phyloP scores from a whole-genome alignment of 2,113 vertebrate species.

The Rhynchomys soricoides region DNA sequence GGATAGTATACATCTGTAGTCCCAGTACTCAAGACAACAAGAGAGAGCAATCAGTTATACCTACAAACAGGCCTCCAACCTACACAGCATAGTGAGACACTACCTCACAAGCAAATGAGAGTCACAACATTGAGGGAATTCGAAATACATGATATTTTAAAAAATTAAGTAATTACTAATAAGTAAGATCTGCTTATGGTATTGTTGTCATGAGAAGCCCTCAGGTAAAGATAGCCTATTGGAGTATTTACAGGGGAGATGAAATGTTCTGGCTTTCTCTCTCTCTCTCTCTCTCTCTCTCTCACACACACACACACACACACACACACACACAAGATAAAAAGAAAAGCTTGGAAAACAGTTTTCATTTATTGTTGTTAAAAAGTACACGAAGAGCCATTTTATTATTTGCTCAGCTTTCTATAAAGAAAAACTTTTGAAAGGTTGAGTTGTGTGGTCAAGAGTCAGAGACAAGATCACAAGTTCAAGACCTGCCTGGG shows the following conservation, averaged over 20 bases:
- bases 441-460: neutral
- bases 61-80: neutral
- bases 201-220: neutral
- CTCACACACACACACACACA: neutral
- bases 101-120: neutral
- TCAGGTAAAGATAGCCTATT: slow-evolving; percentile 6
- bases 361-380: slow-evolving; percentile 12
- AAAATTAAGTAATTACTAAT: slow-evolving; percentile 21
- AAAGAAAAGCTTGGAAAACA: neutral
- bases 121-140: neutral
- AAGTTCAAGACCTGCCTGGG: neutral
- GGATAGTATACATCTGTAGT: neutral
- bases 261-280: neutral
- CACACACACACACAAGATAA: neutral
- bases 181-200: neutral
- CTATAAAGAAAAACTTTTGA: neutral
- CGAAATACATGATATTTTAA: neutral
- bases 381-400: slow-evolving; percentile 5
- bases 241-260: slow-evolving; percentile 17
- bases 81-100: neutral
- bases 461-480: neutral
- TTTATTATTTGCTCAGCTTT: neutral
- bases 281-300: no score
- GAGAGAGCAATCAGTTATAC: neutral
- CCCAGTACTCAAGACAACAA: neutral